Conservation (phyloP, 2,888 invertebrate species). For the Phalangium opilio region DNA sequence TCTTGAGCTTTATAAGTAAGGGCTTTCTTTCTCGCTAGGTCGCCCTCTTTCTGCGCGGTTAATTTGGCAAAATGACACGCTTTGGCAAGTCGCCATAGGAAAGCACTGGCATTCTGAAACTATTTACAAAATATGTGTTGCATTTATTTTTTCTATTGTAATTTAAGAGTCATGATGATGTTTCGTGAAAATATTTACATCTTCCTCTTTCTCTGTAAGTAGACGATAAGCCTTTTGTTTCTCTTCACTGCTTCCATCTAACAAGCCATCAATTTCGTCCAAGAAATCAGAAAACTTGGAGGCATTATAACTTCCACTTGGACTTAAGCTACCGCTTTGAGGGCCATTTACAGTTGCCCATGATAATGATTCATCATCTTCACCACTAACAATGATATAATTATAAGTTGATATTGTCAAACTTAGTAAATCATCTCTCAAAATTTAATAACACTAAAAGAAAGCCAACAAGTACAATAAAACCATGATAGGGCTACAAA, state of each 20-base stretch:
- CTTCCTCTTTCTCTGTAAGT: constrained; percentile 26
- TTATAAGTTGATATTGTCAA: background rate
- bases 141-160: too few relatives aligned
- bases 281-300: constrained; percentile 16
- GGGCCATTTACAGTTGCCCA: constrained; percentile 15
- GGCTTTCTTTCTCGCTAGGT: constrained; percentile 29
- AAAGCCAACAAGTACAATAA: too few relatives aligned
- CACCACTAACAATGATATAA: constrained; percentile 3
- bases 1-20: constrained; percentile 27
- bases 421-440: background rate
- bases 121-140: background rate
- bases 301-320: background rate
- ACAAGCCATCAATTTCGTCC: constrained; percentile 27
- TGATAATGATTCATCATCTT: constrained; percentile 12
- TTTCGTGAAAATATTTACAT: constrained; percentile 23
- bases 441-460: too few relatives aligned
- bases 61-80: constrained; percentile 30
- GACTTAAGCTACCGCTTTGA: constrained; percentile 2
- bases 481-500: too few relatives aligned
- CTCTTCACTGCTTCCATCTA: constrained; percentile 28
- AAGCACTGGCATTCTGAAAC: constrained; percentile 25
- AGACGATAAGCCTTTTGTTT: constrained; percentile 28
- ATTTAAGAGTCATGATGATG: constrained; percentile 1
- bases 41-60: constrained; percentile 25
- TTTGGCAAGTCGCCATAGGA: constrained; percentile 35